A percentile compares a stretch with the other conserved stretches of the same genome.
Conservation (phyloP, 1,140 invertebrate species). For the Hylaeus anthracinus region DNA sequence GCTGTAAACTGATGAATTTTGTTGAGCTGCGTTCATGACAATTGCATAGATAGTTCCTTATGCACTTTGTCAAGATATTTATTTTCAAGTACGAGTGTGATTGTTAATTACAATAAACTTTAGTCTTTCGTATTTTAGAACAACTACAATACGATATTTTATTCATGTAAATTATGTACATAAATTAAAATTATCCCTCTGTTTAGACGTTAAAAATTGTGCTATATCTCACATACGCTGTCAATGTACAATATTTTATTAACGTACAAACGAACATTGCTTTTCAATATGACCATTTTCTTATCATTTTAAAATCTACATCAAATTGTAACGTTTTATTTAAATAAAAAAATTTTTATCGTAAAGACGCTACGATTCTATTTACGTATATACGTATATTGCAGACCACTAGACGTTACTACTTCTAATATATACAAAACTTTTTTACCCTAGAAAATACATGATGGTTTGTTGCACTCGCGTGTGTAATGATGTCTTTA, state of each 20-base stretch:
- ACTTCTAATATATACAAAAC: slow-evolving; percentile 58
- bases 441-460: slow-evolving; percentile 39
- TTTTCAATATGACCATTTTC: slow-evolving; percentile 32
- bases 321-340: slow-evolving; percentile 38
- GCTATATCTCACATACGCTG: slow-evolving; percentile 41
- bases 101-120: slow-evolving; percentile 26
- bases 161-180: slow-evolving; percentile 54
- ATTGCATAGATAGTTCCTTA: slow-evolving; percentile 22
- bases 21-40: slow-evolving; percentile 64
- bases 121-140: slow-evolving; percentile 22
- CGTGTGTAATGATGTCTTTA: slow-evolving; percentile 26
- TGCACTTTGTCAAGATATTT: slow-evolving; percentile 30
- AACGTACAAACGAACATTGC: slow-evolving; percentile 36
- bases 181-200: slow-evolving; percentile 45
- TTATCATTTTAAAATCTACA: slow-evolving; percentile 29
- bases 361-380: slow-evolving; percentile 18
- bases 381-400: slow-evolving; percentile 25
- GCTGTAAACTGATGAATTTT: slow-evolving; percentile 45
- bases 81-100: slow-evolving; percentile 25
- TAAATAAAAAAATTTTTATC: slow-evolving; percentile 44
- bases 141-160: slow-evolving; percentile 44
- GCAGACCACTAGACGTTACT: slow-evolving; percentile 20
- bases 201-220: slow-evolving; percentile 45
- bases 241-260: slow-evolving; percentile 46
- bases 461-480: slow-evolving; percentile 26